phyloP scores from a whole-genome alignment of 53 echinoderm and acorn worm genomes.

The Mesocentrotus franciscanus region DNA sequence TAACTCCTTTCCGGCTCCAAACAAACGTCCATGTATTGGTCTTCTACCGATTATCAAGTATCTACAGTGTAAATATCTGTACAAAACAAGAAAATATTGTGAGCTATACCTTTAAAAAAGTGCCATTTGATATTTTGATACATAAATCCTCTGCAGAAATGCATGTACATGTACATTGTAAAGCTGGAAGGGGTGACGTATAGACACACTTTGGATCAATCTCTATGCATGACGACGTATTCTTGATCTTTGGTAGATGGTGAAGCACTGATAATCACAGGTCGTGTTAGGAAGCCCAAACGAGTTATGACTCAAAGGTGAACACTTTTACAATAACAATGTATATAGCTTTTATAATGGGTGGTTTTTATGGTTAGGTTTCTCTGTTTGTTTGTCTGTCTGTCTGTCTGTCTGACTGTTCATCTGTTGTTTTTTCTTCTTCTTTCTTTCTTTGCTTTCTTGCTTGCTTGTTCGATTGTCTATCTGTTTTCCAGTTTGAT shows the following conservation, averaged over 20 bases:
- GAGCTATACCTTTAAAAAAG: not conserved
- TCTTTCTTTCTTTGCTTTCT: too few relatives aligned
- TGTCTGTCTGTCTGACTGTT: too few relatives aligned
- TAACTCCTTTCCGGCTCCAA: too few relatives aligned
- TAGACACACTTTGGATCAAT: not conserved
- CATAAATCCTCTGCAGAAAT: not conserved
- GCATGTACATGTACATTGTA: not conserved
- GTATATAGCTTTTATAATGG: too few relatives aligned
- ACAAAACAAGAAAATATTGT: not conserved
- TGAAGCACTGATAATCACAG: not conserved
- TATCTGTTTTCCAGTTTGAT: too few relatives aligned
- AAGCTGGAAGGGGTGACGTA: not conserved
- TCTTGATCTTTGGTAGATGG: not conserved
- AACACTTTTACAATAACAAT: not conserved
- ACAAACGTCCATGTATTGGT: too few relatives aligned
- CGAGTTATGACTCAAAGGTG: not conserved
- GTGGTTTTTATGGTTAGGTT: too few relatives aligned
- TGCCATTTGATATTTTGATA: not conserved
- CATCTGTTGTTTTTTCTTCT: too few relatives aligned
- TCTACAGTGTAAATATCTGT: not conserved
- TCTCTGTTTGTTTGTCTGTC: too few relatives aligned
- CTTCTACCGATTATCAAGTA: too few relatives aligned
- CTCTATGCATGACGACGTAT: not conserved
- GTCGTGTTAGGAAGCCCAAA: not conserved
- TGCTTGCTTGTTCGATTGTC: too few relatives aligned